Evolutionary conservation across 1,140 invertebrate species (phyloP).

Genomic region (Bombus confusus): DNA sequence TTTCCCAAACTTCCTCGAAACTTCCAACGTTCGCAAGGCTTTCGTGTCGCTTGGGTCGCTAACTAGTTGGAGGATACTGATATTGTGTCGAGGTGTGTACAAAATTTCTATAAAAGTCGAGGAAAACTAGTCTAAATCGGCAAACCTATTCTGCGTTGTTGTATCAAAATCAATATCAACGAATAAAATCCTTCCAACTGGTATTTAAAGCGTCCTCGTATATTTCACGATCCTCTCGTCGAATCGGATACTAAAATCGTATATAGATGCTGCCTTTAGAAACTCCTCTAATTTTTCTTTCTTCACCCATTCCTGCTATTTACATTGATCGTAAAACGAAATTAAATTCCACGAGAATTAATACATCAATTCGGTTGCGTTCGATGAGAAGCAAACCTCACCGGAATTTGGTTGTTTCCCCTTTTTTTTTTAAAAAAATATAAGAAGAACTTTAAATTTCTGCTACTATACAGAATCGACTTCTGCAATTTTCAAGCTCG

Average conservation of each 20-base stretch:
- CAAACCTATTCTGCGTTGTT: slow-evolving; percentile 9
- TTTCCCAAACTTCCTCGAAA: not conserved
- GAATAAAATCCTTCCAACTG: slow-evolving; percentile 15
- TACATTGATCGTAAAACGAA: not conserved
- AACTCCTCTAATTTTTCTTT: not conserved
- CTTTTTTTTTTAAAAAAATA: too few relatives aligned
- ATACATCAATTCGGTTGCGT: not conserved
- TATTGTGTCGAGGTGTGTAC: not conserved
- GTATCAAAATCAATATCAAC: slow-evolving; percentile 29
- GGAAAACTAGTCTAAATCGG: slow-evolving; percentile 12
- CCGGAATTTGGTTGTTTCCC: too few relatives aligned
- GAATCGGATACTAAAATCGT: not conserved
- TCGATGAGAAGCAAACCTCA: not conserved
- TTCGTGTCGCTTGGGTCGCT: not conserved
- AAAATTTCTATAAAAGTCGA: slow-evolving; percentile 35
- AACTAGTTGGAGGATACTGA: slow-evolving; percentile 4
- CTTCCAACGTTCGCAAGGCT: not conserved
- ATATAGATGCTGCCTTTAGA: not conserved
- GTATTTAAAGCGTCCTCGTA: not conserved
- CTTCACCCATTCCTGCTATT: too few relatives aligned
- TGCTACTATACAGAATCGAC: not conserved
- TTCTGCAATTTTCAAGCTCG: not conserved
- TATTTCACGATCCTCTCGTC: not conserved
- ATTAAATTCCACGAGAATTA: too few relatives aligned
- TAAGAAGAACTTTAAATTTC: too few relatives aligned